A percentile compares a stretch with the other conserved stretches of the same genome.
phyloP scores from a whole-genome alignment of 1,140 invertebrate species.

The Scaptomyza graminum region DNA sequence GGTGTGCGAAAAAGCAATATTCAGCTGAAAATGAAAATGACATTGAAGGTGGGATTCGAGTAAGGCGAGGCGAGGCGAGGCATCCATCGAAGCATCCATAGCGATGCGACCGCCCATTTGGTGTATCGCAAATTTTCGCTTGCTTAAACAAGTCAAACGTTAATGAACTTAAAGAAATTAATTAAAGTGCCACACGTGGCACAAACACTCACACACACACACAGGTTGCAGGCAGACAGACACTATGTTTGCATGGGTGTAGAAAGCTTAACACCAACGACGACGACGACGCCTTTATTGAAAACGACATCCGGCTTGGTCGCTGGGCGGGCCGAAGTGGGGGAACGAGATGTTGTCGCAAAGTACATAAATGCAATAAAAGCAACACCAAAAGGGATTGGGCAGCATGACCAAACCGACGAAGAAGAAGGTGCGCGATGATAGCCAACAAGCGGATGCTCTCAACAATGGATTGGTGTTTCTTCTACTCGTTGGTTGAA shows the following conservation, averaged over 20 bases:
- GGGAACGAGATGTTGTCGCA: conserved; percentile 10
- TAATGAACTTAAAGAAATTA: conserved; percentile 82
- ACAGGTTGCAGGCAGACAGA: background rate
- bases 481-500: too few species aligned
- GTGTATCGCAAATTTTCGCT: conserved; percentile 50
- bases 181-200: conserved; percentile 64
- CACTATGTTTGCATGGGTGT: conserved; percentile 13
- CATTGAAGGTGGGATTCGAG: conserved; percentile 29
- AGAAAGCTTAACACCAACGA: conserved; percentile 60
- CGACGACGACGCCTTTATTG: conserved; percentile 66
- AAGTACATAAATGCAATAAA: conserved; percentile 76
- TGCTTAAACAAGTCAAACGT: conserved; percentile 73
- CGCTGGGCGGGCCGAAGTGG: conserved; percentile 1
- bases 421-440: background rate
- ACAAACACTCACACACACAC: background rate
- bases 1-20: conserved; percentile 34
- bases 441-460: conserved; percentile 1
- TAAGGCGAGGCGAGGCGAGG: background rate
- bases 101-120: conserved; percentile 50
- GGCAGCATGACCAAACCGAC: background rate
- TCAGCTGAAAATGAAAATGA: conserved; percentile 67
- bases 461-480: background rate
- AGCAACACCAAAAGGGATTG: conserved; percentile 50
- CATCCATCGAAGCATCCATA: too few species aligned
- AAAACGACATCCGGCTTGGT: conserved; percentile 69